Evolutionary conservation across 2,113 vertebrate genomes (phyloP), one percentile per base, ranked within the genome.

Genomic region (Murina feae): DNA sequence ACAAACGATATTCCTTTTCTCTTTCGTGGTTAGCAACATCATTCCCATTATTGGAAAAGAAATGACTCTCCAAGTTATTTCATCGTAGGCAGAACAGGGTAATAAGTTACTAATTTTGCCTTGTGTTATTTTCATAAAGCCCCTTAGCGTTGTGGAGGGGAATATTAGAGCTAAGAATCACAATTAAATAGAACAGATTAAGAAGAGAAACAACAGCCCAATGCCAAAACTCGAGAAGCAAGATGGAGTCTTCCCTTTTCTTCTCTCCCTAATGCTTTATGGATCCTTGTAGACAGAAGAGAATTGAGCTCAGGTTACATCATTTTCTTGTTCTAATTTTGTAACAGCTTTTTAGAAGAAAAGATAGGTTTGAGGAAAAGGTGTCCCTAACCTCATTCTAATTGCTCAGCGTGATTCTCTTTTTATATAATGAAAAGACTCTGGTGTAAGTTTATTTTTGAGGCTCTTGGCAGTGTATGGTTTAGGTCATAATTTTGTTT

Each of bases 401-500:
- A 88, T 76, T 92, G 23, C 35, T 86, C 30, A 86, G 42, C 6
- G 4, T 84, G 65, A 60, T 47, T 87, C 28, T 82, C 74, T 55
- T 63, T 89, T 63, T 28, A 80, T 68, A 30, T 44, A 85, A 84
- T 63, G 25, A 87, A 63, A 82, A 58, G 30, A 16, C 13, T 87
- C 18, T 71, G 25, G 11, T 76, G 2, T 69, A 65, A 47, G 18
- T 93, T 93, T 90, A 86, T 95, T 81, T 47, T 91, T 65, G 51
- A 76, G 25, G 10, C 21, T 78, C n/a, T n/a, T n/a, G n/a, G n/a
- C n/a, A n/a, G n/a, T n/a, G n/a, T n/a, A n/a, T 42, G 37, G 49
- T 81, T 32, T 76, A 35, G 60, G 47, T 65, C 71, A 84, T 91
- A 66, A 92, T 95, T 92, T 96, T 28, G 87, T 83, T 86, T 68